These are phyloP conservation scores for Phenganax subtilis DNA, from an alignment of 92 coral and sea anemone species.

Conservation along the genomic window DNA sequence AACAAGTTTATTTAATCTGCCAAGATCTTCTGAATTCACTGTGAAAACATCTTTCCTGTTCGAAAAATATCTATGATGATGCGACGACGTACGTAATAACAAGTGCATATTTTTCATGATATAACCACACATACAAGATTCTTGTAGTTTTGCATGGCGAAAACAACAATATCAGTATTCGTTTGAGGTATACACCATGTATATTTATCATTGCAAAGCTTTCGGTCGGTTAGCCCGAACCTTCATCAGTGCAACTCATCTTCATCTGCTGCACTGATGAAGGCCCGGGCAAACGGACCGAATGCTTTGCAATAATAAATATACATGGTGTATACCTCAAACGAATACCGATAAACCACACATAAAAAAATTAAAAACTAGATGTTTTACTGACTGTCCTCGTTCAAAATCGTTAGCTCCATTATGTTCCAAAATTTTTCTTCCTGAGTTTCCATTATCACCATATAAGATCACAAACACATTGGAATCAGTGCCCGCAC, in stretches of 20 bases:
- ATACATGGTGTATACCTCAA: no score
- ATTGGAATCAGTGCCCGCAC: constrained; percentile 96
- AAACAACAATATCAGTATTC: no score
- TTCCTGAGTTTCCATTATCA: constrained; percentile 67
- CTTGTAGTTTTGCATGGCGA: neutral
- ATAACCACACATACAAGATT: neutral
- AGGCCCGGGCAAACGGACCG: no score
- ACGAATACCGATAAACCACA: no score
- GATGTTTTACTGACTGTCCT: constrained; percentile 66
- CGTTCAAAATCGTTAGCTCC: constrained; percentile 86
- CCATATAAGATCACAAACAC: constrained; percentile 78
- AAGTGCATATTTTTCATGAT: neutral
- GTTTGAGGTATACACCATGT: no score
- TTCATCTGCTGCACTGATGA: no score
- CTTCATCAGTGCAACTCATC: no score
- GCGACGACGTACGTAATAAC: no score
- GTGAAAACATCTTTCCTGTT: constrained; percentile 63
- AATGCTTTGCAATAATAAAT: no score
- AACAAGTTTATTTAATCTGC: constrained; percentile 58
- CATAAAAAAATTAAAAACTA: neutral
- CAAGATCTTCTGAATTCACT: constrained; percentile 58
- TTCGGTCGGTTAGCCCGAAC: no score
- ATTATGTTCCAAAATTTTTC: constrained; percentile 57
- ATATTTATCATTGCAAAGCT: no score
- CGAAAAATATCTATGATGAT: neutral